These are phyloP conservation scores for Mythimna albipuncta DNA, from an alignment of 2,888 invertebrate species.

Conservation along the genomic window DNA sequence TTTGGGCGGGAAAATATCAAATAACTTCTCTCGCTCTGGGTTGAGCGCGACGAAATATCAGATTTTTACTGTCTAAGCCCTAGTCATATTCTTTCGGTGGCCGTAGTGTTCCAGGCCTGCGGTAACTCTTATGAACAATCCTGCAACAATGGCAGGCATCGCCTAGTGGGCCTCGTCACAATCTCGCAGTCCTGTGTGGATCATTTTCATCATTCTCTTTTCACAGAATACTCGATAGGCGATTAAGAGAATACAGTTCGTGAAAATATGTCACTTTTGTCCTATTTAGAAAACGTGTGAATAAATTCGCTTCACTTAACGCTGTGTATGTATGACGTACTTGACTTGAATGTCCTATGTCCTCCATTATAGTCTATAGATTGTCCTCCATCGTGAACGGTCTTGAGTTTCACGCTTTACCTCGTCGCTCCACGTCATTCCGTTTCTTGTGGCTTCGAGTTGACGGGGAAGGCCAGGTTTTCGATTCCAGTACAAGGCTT, in stretches of 20 bases:
- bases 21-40: not conserved
- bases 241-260: not conserved
- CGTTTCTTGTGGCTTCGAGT: too few relatives aligned
- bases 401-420: too few relatives aligned
- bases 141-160: not conserved
- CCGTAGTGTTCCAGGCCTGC: not conserved
- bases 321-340: too few relatives aligned
- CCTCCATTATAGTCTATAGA: too few relatives aligned
- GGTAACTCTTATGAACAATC: not conserved
- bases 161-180: not conserved
- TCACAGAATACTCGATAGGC: not conserved
- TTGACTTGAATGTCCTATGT: too few relatives aligned
- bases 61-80: not conserved
- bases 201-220: too few relatives aligned
- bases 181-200: too few relatives aligned
- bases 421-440: too few relatives aligned
- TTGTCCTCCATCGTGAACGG: too few relatives aligned
- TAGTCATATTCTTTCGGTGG: not conserved
- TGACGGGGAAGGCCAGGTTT: too few relatives aligned
- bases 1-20: not conserved
- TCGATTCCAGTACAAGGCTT: too few relatives aligned
- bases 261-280: not conserved
- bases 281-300: constrained; percentile 16
- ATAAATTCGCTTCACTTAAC: not conserved
- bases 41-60: not conserved